Evolutionary conservation across 2,888 invertebrate species (phyloP).

Genomic region (Cataglyphis altisquamis): DNA sequence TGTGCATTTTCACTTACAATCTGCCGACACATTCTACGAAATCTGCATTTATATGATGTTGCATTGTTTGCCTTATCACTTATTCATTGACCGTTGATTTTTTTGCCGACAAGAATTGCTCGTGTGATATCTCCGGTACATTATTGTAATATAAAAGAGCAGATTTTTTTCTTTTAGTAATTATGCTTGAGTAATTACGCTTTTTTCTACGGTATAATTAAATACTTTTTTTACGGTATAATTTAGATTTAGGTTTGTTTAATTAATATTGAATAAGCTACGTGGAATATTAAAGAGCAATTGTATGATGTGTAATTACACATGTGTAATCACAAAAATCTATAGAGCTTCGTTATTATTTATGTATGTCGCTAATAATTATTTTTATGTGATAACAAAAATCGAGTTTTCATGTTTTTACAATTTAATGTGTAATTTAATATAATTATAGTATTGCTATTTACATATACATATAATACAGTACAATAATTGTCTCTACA

Average conservation of each 20-base stretch:
- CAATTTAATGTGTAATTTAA: background rate
- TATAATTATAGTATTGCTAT: background rate
- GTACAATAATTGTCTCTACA: background rate
- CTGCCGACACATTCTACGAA: slow-evolving; percentile 16
- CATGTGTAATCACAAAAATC: background rate
- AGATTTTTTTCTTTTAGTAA: background rate
- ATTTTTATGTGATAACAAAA: background rate
- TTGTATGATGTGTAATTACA: background rate
- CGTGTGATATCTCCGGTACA: background rate
- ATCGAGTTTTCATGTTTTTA: background rate
- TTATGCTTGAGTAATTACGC: background rate
- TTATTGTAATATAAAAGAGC: slow-evolving; percentile 18
- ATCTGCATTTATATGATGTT: slow-evolving; percentile 32
- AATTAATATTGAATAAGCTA: slow-evolving; percentile 4
- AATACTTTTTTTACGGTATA: background rate
- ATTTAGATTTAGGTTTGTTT: background rate
- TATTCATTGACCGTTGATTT: slow-evolving; percentile 33
- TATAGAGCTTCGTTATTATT: background rate
- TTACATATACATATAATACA: background rate
- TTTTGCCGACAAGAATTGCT: background rate
- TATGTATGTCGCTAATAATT: background rate
- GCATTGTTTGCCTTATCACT: slow-evolving; percentile 21
- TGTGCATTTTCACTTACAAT: slow-evolving; percentile 14
- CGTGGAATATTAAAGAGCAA: slow-evolving; percentile 8
- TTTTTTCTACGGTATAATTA: background rate